A percentile compares a stretch with the other conserved stretches of the same genome.
Evolutionary conservation across 2,113 vertebrate species (phyloP).

Genomic region (Mellivora capensis): DNA sequence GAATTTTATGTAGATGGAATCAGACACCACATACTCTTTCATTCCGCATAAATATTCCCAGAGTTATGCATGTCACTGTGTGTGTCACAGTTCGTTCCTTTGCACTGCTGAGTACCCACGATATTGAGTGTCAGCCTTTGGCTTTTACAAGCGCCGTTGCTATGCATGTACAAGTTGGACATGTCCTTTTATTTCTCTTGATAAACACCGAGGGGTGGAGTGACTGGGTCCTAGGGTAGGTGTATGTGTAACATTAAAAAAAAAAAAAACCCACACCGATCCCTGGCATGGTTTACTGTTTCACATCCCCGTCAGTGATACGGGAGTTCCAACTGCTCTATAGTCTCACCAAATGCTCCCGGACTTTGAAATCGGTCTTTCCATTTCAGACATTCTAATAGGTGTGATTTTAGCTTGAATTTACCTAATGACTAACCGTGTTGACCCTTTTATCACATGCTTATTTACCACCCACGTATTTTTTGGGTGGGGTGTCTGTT

Average conservation of each 20-base stretch:
- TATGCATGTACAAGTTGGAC: background rate
- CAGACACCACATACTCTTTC: background rate
- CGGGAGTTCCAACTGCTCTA: background rate
- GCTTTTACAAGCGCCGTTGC: background rate
- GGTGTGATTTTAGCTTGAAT: background rate
- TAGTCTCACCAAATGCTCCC: background rate
- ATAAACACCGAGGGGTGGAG: background rate
- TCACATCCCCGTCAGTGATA: background rate
- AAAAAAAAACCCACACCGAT: background rate
- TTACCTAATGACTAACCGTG: background rate
- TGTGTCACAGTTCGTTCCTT: background rate
- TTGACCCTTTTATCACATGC: background rate
- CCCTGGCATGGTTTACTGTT: background rate
- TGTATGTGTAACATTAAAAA: background rate
- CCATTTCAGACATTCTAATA: too few relatives aligned
- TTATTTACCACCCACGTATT: background rate
- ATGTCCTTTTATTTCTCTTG: background rate
- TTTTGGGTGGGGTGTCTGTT: background rate
- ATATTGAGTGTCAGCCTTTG: background rate
- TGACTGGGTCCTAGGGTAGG: background rate
- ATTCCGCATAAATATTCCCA: background rate
- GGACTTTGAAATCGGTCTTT: background rate
- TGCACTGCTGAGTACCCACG: background rate
- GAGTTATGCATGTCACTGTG: background rate
- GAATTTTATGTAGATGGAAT: background rate